A percentile compares a stretch with the other conserved stretches of the same genome.
Evolutionary conservation across 2,113 vertebrate genomes (phyloP).

Genomic region (Tauraco erythrolophus): DNA sequence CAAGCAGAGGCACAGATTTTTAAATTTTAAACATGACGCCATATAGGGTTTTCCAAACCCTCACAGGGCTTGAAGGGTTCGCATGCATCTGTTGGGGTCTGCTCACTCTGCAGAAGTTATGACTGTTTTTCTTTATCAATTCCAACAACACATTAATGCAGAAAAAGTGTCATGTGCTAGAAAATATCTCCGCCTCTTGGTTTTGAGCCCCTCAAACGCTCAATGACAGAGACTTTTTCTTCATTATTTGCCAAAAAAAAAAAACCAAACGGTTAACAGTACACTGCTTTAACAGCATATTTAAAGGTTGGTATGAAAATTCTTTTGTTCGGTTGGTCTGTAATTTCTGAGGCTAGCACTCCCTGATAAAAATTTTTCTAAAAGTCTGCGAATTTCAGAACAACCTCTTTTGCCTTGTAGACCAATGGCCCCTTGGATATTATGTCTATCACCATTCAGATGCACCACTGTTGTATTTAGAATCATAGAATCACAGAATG

Average conservation of each 20-base stretch:
- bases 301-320: background rate
- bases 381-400: background rate
- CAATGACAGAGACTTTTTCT: background rate
- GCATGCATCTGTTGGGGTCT: background rate
- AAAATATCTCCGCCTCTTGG: background rate
- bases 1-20: background rate
- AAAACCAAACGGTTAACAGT: too few relatives aligned
- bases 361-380: background rate
- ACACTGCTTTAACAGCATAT: background rate
- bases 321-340: background rate
- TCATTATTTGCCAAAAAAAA: background rate
- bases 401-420: background rate
- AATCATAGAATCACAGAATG: too few relatives aligned
- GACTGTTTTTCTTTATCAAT: background rate
- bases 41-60: too few relatives aligned
- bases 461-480: background rate
- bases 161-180: background rate
- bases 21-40: background rate
- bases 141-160: background rate
- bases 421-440: background rate
- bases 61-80: too few relatives aligned
- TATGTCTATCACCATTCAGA: background rate
- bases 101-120: background rate
- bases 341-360: background rate
- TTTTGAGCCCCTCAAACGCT: rapidly evolving